phyloP scores from a whole-genome alignment of 2,113 vertebrate genomes.

The Atherinomorus stipes region DNA sequence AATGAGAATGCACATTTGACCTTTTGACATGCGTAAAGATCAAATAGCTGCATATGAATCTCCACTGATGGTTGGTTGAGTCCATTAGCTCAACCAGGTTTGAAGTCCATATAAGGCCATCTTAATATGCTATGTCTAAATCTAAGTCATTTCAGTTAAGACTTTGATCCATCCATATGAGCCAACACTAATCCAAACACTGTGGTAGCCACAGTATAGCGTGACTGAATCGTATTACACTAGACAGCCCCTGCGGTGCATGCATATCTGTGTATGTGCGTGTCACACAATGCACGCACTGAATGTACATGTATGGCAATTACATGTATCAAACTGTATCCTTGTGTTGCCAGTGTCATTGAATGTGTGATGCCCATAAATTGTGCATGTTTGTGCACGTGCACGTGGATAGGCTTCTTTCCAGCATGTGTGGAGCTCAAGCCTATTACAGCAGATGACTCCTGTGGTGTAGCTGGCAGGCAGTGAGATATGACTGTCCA shows the following conservation, averaged over 20 bases:
- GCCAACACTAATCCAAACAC: conserved; percentile 57
- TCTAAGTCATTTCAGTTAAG: conserved; percentile 64
- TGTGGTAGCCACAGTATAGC: conserved; percentile 50
- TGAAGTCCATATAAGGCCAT: conserved; percentile 55
- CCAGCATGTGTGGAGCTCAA: conserved; percentile 43
- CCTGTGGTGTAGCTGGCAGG: conserved; percentile 63
- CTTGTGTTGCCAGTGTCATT: not conserved
- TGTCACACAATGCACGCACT: conserved; percentile 9
- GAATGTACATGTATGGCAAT: conserved; percentile 7
- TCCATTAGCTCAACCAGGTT: conserved; percentile 49
- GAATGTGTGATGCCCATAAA: conserved; percentile 1
- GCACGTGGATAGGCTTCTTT: conserved; percentile 39
- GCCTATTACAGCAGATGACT: conserved; percentile 61
- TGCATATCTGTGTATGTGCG: conserved; percentile 28
- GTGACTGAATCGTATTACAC: conserved; percentile 61
- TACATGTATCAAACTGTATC: conserved; percentile 4
- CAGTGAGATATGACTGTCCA: conserved; percentile 51
- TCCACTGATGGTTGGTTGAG: not conserved
- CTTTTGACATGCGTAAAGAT: conserved; percentile 4
- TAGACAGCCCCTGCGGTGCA: conserved; percentile 46
- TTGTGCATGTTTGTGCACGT: not conserved
- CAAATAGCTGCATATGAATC: conserved; percentile 9
- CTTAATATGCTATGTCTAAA: conserved; percentile 56
- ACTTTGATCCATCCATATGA: conserved; percentile 65
- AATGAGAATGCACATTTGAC: conserved; percentile 1